Evolutionary conservation across 2,888 invertebrate species (phyloP), one percentile per base, ranked within the genome.

Genomic region (Galerucella calmariensis): DNA sequence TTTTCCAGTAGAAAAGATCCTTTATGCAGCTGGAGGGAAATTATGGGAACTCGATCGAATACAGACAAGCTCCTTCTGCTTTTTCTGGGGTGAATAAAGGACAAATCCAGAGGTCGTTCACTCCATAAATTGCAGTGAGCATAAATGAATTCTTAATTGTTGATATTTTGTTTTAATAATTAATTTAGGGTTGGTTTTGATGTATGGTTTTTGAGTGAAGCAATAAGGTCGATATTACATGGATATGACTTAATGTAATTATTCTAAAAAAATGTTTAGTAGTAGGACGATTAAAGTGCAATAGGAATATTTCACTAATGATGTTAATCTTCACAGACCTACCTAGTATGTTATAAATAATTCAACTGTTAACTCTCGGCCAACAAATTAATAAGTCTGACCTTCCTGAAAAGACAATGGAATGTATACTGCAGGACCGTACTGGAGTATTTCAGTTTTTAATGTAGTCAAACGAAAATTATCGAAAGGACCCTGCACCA

Each of bases 321-420:
- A 62, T 69, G 53, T 63, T 35, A 44, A 35, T 69, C 62, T 69
- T 63, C 35, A 51, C 41, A 41, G 69, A 69, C 69, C 69, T 69
- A 69, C 69, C 69, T 69, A 63, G 69, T 63, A 56, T 71, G 61
- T 71, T 67, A 70, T 74, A 74, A 74, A 70, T 74, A 67, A 74
- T 70, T 62, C 70, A 69, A 69, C 53, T 51, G 53, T 63, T 61
- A 20, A 69, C 62, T 53, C 35, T 63, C 62, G 62, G 12, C 35
- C 63, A 51, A 53, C 63, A 67, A 74, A 74, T 74, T 67, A 67
- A 71, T 71, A 74, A 62, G 62, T 71, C 67, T 74, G 74, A 74
- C 74, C 74, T 74, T 74, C 70, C 74, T 74, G 70, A 67, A 62
- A 67, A 67, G 66, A 67, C 62, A 67, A 67, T 71, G 67, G 74